Percentiles rank a stretch among this genome's conserved stretches.
Evolutionary conservation across 2,888 invertebrate species (phyloP).

Genomic region (Linyphia triangularis): DNA sequence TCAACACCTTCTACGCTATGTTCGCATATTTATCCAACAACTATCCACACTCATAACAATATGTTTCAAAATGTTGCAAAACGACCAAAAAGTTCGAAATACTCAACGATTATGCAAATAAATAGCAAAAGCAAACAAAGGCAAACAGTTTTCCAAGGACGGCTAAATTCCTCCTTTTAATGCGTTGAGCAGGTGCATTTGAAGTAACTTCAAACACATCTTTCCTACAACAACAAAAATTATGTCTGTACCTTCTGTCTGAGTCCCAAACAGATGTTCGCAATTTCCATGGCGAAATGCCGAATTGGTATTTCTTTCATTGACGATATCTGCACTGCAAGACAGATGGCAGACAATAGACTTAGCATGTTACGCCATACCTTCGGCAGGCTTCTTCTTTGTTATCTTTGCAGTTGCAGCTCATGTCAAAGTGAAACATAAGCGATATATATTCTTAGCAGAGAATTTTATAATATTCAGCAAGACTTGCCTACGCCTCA

Average conservation of each 20-base stretch:
- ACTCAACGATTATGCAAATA: too few relatives aligned
- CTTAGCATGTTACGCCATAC: not conserved
- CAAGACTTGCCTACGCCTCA: not conserved
- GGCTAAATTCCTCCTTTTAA: not conserved
- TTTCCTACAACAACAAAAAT: conserved; percentile 10
- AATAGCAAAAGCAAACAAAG: too few relatives aligned
- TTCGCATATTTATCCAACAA: too few relatives aligned
- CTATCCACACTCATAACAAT: too few relatives aligned
- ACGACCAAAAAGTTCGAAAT: too few relatives aligned
- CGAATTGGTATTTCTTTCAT: conserved; percentile 7
- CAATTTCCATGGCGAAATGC: conserved; percentile 18
- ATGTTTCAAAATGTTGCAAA: too few relatives aligned
- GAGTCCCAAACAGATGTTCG: conserved; percentile 18
- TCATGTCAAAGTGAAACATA: not conserved
- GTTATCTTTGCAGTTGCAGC: not conserved
- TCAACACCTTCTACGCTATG: too few relatives aligned
- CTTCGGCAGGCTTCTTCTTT: not conserved
- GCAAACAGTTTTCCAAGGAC: not conserved
- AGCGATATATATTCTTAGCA: not conserved
- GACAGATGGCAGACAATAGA: not conserved
- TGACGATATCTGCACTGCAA: not conserved
- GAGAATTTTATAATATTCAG: not conserved
- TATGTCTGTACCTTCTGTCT: not conserved
- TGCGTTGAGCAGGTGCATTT: conserved; percentile 15
- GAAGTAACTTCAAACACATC: not conserved